These are phyloP conservation scores for Pycnonotus jocosus DNA, from an alignment of 2,113 vertebrate genomes.

Conservation along the genomic window DNA sequence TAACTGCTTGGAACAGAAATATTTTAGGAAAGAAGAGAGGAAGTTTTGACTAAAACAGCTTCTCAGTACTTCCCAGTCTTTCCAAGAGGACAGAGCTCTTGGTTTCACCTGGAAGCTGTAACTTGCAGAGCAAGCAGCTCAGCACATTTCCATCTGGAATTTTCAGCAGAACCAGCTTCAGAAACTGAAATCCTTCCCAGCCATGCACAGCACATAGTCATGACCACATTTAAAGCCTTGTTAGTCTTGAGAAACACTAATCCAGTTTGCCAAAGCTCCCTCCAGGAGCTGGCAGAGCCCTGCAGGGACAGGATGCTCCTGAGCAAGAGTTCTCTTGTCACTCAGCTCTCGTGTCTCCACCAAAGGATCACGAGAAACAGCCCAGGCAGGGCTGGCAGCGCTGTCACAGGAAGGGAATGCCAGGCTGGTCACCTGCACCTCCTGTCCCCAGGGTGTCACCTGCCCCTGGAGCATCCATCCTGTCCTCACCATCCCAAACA, in stretches of 20 bases:
- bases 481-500: background rate
- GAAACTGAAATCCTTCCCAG: background rate
- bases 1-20: background rate
- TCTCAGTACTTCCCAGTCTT: background rate
- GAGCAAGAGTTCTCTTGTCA: background rate
- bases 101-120: background rate
- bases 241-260: background rate
- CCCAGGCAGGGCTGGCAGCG: background rate
- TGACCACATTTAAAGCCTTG: background rate
- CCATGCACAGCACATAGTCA: background rate
- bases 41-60: background rate
- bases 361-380: background rate
- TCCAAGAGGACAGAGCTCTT: background rate
- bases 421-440: background rate
- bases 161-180: background rate
- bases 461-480: background rate
- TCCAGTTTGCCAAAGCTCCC: background rate
- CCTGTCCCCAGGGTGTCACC: background rate
- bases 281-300: background rate
- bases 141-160: background rate
- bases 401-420: conserved; percentile 4
- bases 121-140: background rate
- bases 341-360: background rate
- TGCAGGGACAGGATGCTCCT: background rate
- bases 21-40: background rate